phyloP scores from a whole-genome alignment of 1,140 invertebrate species.

The Bombus huntii region DNA sequence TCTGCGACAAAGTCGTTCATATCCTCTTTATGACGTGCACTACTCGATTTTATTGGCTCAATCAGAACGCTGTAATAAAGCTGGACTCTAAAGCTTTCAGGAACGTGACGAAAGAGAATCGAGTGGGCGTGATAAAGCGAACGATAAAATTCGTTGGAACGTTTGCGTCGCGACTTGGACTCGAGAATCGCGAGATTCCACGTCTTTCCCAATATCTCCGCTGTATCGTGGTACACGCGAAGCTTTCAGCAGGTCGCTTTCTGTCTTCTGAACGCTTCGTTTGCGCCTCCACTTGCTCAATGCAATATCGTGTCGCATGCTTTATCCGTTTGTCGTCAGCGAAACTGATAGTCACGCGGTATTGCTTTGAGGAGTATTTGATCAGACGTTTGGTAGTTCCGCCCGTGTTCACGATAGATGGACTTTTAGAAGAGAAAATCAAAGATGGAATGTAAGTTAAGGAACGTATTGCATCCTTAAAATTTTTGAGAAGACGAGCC shows the following conservation, averaged over 20 bases:
- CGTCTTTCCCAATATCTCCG: background rate
- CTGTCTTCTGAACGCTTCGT: too few relatives aligned
- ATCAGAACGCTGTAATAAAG: conserved; percentile 23
- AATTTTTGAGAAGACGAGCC: too few relatives aligned
- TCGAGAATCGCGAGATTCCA: background rate
- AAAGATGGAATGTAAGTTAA: too few relatives aligned
- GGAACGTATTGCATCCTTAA: too few relatives aligned
- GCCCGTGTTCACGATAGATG: background rate
- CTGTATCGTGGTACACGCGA: too few relatives aligned
- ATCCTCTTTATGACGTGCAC: conserved; percentile 17
- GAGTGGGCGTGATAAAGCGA: background rate
- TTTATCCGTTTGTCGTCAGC: background rate
- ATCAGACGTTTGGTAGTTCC: background rate
- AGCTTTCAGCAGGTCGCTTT: background rate
- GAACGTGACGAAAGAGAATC: background rate
- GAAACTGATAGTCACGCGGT: background rate
- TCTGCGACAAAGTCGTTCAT: background rate
- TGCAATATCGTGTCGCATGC: background rate
- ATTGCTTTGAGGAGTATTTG: background rate
- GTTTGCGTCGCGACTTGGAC: too few relatives aligned
- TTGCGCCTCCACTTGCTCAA: background rate
- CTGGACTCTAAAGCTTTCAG: background rate
- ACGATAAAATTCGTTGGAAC: background rate
- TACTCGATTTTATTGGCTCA: conserved; percentile 33
- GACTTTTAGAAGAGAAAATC: background rate